phyloP scores from a whole-genome alignment of 2,888 invertebrate genomes.

The Andricus quercusramuli region DNA sequence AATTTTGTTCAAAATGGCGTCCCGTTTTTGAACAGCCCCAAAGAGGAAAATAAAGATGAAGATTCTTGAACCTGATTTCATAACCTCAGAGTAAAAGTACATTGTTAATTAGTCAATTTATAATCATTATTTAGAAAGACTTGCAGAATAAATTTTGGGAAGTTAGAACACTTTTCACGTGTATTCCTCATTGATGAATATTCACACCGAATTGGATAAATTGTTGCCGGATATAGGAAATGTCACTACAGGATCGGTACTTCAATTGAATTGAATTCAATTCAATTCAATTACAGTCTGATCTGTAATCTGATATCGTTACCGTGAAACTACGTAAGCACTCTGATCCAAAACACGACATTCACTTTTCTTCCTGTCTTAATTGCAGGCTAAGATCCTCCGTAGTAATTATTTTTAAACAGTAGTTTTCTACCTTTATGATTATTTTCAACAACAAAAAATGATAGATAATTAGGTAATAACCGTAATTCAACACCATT shows the following conservation, averaged over 20 bases:
- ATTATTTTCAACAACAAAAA: not conserved
- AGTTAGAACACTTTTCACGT: not conserved
- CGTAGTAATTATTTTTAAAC: constrained; percentile 1
- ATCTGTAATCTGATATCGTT: constrained; percentile 35
- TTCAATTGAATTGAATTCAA: constrained; percentile 29
- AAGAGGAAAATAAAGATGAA: no score
- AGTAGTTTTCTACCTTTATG: not conserved
- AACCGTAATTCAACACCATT: no score
- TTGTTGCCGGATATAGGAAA: constrained; percentile 27
- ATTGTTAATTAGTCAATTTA: no score
- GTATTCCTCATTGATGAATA: constrained; percentile 9
- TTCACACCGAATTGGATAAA: constrained; percentile 19
- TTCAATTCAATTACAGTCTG: constrained; percentile 21
- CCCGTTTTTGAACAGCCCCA: no score
- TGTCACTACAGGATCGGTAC: constrained; percentile 37
- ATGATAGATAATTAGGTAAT: no score
- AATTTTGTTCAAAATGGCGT: no score
- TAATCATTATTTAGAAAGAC: no score
- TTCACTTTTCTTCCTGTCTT: constrained; percentile 31
- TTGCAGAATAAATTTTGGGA: no score
- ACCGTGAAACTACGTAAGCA: constrained; percentile 18
- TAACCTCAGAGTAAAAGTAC: no score
- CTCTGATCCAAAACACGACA: constrained; percentile 10
- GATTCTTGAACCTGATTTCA: no score
- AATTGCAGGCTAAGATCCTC: constrained; percentile 13